Evolutionary conservation across 2,113 vertebrate genomes (phyloP).

Genomic region (Neolamprologus sp.): DNA sequence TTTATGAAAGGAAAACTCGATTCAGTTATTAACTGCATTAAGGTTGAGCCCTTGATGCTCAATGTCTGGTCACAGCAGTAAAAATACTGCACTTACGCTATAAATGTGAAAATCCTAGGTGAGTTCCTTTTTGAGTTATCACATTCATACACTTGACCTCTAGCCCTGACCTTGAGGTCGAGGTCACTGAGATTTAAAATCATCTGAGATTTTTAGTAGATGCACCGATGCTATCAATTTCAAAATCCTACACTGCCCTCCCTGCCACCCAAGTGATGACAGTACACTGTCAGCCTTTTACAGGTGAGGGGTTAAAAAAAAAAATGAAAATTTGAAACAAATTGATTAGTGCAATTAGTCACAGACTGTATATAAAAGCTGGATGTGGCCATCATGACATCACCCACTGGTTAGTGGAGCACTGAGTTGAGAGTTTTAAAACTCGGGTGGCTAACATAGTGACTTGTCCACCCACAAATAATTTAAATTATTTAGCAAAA

Average conservation of each 20-base stretch:
- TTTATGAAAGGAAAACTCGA: not conserved
- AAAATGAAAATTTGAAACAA: not conserved
- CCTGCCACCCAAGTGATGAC: not conserved
- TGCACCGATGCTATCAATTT: not conserved
- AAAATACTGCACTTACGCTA: not conserved
- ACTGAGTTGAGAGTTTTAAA: not conserved
- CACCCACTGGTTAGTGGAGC: not conserved
- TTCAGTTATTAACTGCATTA: not conserved
- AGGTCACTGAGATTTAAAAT: not conserved
- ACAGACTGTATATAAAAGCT: not conserved
- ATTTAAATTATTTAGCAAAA: not conserved
- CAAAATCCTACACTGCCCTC: not conserved
- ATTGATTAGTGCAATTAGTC: not conserved
- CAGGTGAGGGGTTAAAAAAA: not conserved
- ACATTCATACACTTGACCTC: not conserved
- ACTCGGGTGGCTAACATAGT: not conserved
- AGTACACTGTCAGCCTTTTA: not conserved
- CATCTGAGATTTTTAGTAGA: not conserved
- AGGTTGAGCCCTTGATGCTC: not conserved
- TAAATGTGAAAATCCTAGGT: not conserved
- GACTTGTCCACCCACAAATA: not conserved
- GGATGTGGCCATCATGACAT: not conserved
- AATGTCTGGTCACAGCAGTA: not conserved
- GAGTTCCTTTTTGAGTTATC: not conserved
- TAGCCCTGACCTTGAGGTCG: accelerated